Evolutionary conservation across 2,888 invertebrate genomes (phyloP).

Genomic region (Metallyticus violacea): DNA sequence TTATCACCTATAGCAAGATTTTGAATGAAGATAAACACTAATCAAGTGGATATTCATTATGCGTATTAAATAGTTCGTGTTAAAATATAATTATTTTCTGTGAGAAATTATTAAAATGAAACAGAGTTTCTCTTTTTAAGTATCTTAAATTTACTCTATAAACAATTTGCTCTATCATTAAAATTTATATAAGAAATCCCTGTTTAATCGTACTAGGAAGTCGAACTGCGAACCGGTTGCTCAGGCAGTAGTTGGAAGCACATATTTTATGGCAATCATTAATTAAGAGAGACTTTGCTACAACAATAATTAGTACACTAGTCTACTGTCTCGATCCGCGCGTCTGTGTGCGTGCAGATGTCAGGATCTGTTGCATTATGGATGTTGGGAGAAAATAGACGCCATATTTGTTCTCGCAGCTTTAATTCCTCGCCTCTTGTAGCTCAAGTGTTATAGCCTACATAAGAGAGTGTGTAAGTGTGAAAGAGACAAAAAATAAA

Average conservation of each 20-base stretch:
- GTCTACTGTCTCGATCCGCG: background rate
- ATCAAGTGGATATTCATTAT: too few species aligned
- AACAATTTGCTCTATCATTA: too few species aligned
- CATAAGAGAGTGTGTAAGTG: background rate
- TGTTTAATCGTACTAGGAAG: too few species aligned
- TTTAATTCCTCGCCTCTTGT: background rate
- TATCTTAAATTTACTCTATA: too few species aligned
- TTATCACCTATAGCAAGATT: too few species aligned
- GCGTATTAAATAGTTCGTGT: too few species aligned
- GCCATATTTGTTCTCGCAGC: conserved; percentile 2
- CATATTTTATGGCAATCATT: background rate
- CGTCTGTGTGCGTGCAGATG: background rate
- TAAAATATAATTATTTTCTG: too few species aligned
- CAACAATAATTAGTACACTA: background rate
- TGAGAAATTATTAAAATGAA: too few species aligned
- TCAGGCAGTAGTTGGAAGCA: background rate
- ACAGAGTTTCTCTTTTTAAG: too few species aligned
- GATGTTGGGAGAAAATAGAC: background rate
- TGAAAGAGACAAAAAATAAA: background rate
- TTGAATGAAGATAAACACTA: too few species aligned
- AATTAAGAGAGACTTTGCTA: background rate
- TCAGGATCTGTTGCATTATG: background rate
- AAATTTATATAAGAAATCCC: too few species aligned
- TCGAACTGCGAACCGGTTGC: background rate
- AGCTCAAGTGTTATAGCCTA: background rate